A percentile compares a stretch with the other conserved stretches of the same genome.
These are phyloP conservation scores for Prinia subflava DNA, from an alignment of 2,113 vertebrate genomes.

Conservation along the genomic window DNA sequence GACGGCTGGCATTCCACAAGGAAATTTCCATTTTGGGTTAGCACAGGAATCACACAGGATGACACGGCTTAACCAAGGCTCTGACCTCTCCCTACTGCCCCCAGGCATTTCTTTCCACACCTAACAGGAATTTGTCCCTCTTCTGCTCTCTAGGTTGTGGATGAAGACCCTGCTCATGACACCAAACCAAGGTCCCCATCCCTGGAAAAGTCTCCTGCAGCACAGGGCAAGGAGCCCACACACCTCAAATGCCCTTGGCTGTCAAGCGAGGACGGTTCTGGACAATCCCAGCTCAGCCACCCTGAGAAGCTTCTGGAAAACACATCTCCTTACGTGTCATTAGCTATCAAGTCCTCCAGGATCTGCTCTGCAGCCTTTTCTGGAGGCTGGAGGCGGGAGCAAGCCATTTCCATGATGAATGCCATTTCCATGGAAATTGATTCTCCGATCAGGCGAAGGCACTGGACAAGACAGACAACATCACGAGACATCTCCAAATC, in stretches of 20 bases:
- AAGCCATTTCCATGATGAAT: constrained; percentile 88
- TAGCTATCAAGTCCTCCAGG: constrained; percentile 87
- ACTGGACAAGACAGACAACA: constrained; percentile 88
- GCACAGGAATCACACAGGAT: neutral
- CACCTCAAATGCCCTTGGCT: neutral
- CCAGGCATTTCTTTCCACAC: neutral
- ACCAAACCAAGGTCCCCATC: rapidly evolving
- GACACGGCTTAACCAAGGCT: neutral
- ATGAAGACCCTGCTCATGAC: rapidly evolving
- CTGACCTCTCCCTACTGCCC: neutral
- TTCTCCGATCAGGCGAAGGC: constrained; percentile 86
- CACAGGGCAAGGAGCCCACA: neutral
- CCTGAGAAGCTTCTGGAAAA: constrained; percentile 37
- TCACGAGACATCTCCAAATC: constrained; percentile 86
- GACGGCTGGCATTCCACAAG: constrained; percentile 30
- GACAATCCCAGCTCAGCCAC: neutral
- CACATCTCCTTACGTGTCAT: constrained; percentile 80
- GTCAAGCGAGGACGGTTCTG: neutral
- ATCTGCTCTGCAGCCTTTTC: constrained; percentile 88
- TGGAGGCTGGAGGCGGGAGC: constrained; percentile 86
- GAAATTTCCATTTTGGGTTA: neutral
- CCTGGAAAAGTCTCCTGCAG: neutral
- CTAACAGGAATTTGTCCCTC: neutral
- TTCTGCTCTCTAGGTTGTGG: neutral
- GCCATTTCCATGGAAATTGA: constrained; percentile 84